phyloP scores from a whole-genome alignment of 2,888 invertebrate genomes.

The Diaprepes abbreviatus region DNA sequence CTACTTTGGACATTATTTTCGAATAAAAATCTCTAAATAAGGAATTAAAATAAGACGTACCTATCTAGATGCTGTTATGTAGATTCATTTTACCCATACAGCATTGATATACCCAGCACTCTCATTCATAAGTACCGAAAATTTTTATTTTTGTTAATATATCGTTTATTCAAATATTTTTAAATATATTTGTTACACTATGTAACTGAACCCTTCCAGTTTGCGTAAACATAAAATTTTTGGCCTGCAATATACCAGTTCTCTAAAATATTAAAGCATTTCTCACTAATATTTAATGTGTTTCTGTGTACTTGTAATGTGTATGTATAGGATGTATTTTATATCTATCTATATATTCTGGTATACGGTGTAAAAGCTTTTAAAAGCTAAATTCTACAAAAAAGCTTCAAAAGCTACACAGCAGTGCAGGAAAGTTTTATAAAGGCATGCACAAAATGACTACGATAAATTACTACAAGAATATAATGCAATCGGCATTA shows the following conservation, averaged over 20 bases:
- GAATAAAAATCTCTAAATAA: too few relatives aligned
- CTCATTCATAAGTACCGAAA: too few relatives aligned
- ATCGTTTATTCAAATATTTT: too few relatives aligned
- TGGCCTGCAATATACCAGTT: not conserved
- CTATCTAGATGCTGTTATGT: too few relatives aligned
- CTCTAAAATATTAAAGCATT: not conserved
- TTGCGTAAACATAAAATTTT: not conserved
- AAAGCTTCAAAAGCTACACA: constrained; percentile 39
- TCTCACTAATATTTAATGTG: not conserved
- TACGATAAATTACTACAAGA: constrained; percentile 23
- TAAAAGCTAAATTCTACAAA: constrained; percentile 10
- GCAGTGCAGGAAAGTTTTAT: constrained; percentile 32
- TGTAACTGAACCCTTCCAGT: too few relatives aligned
- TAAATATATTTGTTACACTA: too few relatives aligned
- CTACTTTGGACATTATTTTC: too few relatives aligned
- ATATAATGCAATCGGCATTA: constrained; percentile 33
- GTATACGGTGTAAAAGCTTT: constrained; percentile 12
- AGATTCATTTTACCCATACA: too few relatives aligned
- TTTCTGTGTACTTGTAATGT: not conserved
- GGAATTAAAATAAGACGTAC: too few relatives aligned
- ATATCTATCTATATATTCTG: not conserved
- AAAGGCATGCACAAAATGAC: constrained; percentile 21
- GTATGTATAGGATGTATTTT: not conserved
- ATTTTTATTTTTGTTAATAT: too few relatives aligned
- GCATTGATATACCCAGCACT: too few relatives aligned